phyloP scores from a whole-genome alignment of 2,797 vertebrate species.

The Chiloscyllium punctatum region DNA sequence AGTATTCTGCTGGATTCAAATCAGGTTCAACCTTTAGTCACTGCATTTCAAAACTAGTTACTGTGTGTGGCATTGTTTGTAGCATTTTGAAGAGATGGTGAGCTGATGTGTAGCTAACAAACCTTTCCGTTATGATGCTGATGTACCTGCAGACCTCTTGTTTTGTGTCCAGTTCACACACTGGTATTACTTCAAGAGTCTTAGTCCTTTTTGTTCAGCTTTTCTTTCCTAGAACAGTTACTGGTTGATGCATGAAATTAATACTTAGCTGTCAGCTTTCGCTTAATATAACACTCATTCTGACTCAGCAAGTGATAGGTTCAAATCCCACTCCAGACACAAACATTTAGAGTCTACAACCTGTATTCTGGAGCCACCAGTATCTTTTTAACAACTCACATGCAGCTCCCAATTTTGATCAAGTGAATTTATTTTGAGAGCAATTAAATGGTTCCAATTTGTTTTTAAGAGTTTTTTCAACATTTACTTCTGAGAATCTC shows the following conservation, averaged over 20 bases:
- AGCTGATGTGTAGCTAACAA: not conserved
- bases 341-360: not conserved
- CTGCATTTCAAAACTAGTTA: not conserved
- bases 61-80: not conserved
- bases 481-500: not conserved
- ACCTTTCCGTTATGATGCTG: not conserved
- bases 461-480: not conserved
- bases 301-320: not conserved
- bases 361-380: not conserved
- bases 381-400: not conserved
- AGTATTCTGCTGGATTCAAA: too few species aligned
- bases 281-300: not conserved
- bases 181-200: not conserved
- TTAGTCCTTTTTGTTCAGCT: not conserved
- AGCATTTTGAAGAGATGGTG: not conserved
- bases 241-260: not conserved
- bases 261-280: not conserved
- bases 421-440: not conserved
- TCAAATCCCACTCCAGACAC: not conserved
- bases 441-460: not conserved
- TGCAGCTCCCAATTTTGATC: not conserved
- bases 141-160: not conserved
- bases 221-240: not conserved
- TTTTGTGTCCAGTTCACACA: not conserved
- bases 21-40: too few species aligned